phyloP scores from a whole-genome alignment of 1,140 invertebrate genomes.

The Polypedilum pembai region DNA sequence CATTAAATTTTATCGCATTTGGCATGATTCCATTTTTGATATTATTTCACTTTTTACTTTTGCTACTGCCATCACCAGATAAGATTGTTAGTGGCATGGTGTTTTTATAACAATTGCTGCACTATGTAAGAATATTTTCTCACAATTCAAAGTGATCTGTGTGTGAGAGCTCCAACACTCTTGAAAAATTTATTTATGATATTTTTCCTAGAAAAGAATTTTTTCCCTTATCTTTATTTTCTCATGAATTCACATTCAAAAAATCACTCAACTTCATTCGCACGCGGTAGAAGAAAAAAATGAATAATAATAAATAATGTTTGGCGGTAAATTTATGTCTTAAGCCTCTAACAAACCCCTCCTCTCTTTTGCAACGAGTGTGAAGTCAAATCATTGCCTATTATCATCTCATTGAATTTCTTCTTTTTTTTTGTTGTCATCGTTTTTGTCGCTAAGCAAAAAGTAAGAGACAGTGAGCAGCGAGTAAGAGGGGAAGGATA shows the following conservation, averaged over 20 bases:
- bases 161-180: too few species aligned
- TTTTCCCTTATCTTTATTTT: conserved; percentile 1
- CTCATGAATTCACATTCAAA: conserved; percentile 23
- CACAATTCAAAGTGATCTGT: not conserved
- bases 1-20: conserved; percentile 22
- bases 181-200: not conserved
- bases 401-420: conserved; percentile 18
- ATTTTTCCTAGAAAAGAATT: not conserved
- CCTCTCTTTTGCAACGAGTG: not conserved
- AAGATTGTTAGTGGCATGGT: not conserved
- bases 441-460: not conserved
- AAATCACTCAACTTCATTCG: too few species aligned
- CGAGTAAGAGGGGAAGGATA: not conserved
- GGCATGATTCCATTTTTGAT: not conserved
- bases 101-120: not conserved
- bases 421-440: not conserved
- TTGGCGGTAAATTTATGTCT: conserved; percentile 3
- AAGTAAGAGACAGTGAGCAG: too few species aligned
- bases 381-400: conserved; percentile 12
- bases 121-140: not conserved
- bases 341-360: not conserved
- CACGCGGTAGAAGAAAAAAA: not conserved
- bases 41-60: not conserved
- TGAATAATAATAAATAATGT: not conserved
- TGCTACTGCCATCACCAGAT: not conserved